phyloP scores from a whole-genome alignment of 2,888 invertebrate genomes.

The Nasonia oneida region DNA sequence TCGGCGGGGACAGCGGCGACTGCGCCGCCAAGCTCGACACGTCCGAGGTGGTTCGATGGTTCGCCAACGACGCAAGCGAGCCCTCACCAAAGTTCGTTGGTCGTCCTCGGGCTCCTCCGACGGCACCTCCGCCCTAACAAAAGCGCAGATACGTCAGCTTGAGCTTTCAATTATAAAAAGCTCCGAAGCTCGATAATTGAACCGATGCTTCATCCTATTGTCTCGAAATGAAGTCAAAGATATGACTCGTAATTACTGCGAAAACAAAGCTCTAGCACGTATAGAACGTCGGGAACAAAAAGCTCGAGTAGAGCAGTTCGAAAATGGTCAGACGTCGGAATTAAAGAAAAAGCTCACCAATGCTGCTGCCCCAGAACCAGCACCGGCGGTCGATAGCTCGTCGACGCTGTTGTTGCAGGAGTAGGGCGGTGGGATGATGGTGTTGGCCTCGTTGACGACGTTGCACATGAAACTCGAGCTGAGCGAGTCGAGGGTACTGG shows the following conservation, averaged over 20 bases:
- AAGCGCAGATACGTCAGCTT: background rate
- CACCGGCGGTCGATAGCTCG: slow-evolving; percentile 78
- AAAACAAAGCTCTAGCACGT: background rate
- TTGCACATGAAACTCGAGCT: slow-evolving; percentile 93
- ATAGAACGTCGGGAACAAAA: too few relatives aligned
- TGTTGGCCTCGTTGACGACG: slow-evolving; percentile 92
- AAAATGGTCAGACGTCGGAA: background rate
- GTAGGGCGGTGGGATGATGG: slow-evolving; percentile 91
- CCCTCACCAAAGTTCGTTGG: slow-evolving; percentile 67
- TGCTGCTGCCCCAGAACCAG: background rate
- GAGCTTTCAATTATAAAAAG: too few relatives aligned
- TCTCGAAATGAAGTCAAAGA: background rate
- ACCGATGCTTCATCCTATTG: too few relatives aligned
- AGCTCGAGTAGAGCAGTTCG: background rate
- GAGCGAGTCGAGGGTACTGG: slow-evolving; percentile 92
- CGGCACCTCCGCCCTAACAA: slow-evolving; percentile 43
- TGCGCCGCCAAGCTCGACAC: slow-evolving; percentile 86
- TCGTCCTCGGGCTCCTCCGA: slow-evolving; percentile 55
- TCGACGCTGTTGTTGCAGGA: slow-evolving; percentile 89
- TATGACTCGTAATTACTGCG: background rate
- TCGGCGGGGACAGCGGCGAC: slow-evolving; percentile 88
- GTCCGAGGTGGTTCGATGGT: slow-evolving; percentile 83
- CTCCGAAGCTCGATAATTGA: too few relatives aligned
- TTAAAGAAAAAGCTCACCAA: slow-evolving; percentile 9
- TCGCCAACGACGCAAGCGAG: slow-evolving; percentile 76